These are phyloP conservation scores for Drosophila leonis DNA, from an alignment of 2,888 invertebrate genomes.

Conservation along the genomic window DNA sequence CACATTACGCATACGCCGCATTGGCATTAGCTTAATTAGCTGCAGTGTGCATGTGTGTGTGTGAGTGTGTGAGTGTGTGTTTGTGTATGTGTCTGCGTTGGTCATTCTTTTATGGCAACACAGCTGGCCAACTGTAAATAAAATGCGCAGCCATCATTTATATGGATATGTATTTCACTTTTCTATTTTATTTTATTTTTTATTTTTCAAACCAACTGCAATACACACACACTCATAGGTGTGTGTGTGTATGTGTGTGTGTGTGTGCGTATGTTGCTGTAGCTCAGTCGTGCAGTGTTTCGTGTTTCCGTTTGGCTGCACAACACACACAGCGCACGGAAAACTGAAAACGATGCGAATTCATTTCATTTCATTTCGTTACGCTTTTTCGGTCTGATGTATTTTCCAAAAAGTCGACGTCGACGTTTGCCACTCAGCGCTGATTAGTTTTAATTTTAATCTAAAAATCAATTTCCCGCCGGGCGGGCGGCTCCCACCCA, in stretches of 20 bases:
- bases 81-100: constrained; percentile 45
- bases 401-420: constrained; percentile 60
- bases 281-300: constrained; percentile 60
- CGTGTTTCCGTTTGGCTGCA: constrained; percentile 75
- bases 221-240: background rate
- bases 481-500: constrained; percentile 36
- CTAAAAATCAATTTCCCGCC: constrained; percentile 83
- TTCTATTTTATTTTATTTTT: constrained; percentile 12
- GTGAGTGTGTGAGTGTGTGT: constrained; percentile 10
- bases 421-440: constrained; percentile 71
- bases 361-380: constrained; percentile 78
- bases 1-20: constrained; percentile 68
- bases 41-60: constrained; percentile 37
- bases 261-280: constrained; percentile 31
- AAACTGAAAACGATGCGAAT: constrained; percentile 62
- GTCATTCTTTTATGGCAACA: constrained; percentile 62
- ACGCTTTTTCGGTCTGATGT: constrained; percentile 81
- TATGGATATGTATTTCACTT: constrained; percentile 50
- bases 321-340: constrained; percentile 56
- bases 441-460: constrained; percentile 84
- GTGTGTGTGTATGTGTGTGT: constrained; percentile 28
- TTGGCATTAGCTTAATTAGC: constrained; percentile 76
- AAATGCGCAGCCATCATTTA: constrained; percentile 75
- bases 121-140: constrained; percentile 75
- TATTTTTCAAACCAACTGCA: constrained; percentile 54